phyloP scores from a whole-genome alignment of 2,888 invertebrate species.

The Nowickia ferox region DNA sequence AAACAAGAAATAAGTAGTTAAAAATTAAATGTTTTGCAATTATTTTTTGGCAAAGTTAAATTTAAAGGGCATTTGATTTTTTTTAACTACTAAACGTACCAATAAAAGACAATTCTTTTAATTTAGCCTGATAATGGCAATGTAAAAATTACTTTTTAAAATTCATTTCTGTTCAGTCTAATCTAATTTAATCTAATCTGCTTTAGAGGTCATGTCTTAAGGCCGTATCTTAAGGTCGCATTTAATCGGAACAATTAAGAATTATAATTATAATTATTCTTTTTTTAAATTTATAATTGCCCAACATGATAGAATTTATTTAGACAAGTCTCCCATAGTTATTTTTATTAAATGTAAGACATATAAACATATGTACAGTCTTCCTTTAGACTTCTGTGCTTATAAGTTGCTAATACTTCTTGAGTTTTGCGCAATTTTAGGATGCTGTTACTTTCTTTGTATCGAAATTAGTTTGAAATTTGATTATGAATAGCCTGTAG shows the following conservation, averaged over 20 bases:
- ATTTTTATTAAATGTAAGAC: too few species aligned
- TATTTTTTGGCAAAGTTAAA: neutral
- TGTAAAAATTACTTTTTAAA: neutral
- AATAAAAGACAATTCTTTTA: slow-evolving; percentile 9
- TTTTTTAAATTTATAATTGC: neutral
- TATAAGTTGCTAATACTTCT: too few species aligned
- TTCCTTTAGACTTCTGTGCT: too few species aligned
- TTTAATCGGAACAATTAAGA: neutral
- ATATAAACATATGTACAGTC: too few species aligned
- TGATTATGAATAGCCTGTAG: too few species aligned
- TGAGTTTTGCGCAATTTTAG: too few species aligned
- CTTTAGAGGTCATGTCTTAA: neutral
- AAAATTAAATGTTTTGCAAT: slow-evolving; percentile 19
- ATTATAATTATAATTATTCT: neutral
- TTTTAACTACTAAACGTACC: slow-evolving; percentile 14
- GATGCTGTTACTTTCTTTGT: too few species aligned
- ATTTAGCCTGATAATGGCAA: neutral
- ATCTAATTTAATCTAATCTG: neutral
- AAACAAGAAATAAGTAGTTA: neutral
- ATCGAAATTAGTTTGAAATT: too few species aligned
- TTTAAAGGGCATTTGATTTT: neutral
- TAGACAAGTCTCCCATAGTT: too few species aligned
- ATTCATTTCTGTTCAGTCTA: neutral
- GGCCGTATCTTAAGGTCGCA: neutral
- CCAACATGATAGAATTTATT: neutral